Percentiles rank a stretch among this genome's conserved stretches.
Conservation (phyloP, 2,888 invertebrate genomes). For the Nemapogon koenigi region DNA sequence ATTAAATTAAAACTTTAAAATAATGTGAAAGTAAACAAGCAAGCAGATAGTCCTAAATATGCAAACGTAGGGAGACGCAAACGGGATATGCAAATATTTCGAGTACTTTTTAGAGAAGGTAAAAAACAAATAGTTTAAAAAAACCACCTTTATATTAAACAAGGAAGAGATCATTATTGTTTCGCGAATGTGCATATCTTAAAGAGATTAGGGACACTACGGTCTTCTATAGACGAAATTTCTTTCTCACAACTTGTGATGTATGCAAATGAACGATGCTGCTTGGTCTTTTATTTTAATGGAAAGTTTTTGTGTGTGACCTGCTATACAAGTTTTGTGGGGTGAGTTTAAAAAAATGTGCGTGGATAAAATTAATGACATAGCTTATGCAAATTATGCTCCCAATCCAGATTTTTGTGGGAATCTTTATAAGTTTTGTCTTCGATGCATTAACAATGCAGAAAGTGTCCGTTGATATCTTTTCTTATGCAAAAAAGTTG, state of each 20-base stretch:
- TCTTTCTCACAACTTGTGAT: conserved; percentile 45
- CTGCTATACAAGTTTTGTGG: conserved; percentile 39
- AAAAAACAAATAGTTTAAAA: conserved; percentile 53
- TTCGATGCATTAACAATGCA: too few species aligned
- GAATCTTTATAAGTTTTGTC: too few species aligned
- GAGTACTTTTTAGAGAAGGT: conserved; percentile 20
- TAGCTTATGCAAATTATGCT: conserved; percentile 44
- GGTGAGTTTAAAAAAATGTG: conserved; percentile 33
- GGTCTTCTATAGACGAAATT: conserved; percentile 35
- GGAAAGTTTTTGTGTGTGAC: conserved; percentile 53
- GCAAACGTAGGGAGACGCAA: conserved; percentile 45
- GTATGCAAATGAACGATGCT: conserved; percentile 53
- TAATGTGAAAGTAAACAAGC: conserved; percentile 54
- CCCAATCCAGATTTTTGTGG: conserved; percentile 30
- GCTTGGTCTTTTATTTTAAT: conserved; percentile 64
- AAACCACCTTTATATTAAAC: conserved; percentile 55
- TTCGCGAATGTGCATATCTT: conserved; percentile 21
- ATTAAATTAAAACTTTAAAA: conserved; percentile 55
- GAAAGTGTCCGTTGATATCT: too few species aligned
- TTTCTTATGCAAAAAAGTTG: too few species aligned
- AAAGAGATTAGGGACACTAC: conserved; percentile 27
- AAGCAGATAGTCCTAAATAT: conserved; percentile 46
- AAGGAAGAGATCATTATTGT: conserved; percentile 56
- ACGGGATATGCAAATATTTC: conserved; percentile 59
- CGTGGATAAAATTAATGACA: conserved; percentile 52